phyloP scores from a whole-genome alignment of 2,888 invertebrate species.

The Macrophya alboannulata region DNA sequence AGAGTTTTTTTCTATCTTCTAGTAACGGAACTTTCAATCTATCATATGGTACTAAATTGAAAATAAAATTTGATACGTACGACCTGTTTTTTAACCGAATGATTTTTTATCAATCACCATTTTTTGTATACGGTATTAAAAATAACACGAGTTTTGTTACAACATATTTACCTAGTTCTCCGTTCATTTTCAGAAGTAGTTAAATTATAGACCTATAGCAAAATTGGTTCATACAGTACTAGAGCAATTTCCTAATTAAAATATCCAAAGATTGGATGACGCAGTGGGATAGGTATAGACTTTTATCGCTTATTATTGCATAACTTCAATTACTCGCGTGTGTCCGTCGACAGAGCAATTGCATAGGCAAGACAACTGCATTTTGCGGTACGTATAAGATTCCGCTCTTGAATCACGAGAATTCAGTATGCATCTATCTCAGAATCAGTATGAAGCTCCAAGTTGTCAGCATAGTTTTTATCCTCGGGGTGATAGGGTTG shows the following conservation, averaged over 20 bases:
- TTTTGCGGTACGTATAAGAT: neutral
- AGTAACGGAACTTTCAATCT: neutral
- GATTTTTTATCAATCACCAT: neutral
- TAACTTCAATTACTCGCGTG: neutral
- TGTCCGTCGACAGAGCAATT: neutral
- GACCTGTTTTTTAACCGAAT: neutral
- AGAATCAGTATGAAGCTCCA: conserved; percentile 28
- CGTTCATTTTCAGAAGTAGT: neutral
- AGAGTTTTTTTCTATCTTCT: neutral
- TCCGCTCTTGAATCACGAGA: neutral
- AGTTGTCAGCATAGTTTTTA: neutral
- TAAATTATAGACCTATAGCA: no score
- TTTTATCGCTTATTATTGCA: no score
- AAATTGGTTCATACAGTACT: no score
- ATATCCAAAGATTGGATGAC: no score
- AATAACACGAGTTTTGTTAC: conserved; percentile 24
- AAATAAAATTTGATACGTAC: conserved; percentile 17
- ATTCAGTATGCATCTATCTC: conserved; percentile 17
- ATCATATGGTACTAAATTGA: neutral
- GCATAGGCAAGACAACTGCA: neutral
- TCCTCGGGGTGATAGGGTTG: conserved; percentile 10
- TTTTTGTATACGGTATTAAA: neutral
- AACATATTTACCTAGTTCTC: neutral
- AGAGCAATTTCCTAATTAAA: neutral
- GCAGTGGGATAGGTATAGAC: no score